phyloP scores from a whole-genome alignment of 1,140 invertebrate genomes.

The Protaetia brevitarsis region DNA sequence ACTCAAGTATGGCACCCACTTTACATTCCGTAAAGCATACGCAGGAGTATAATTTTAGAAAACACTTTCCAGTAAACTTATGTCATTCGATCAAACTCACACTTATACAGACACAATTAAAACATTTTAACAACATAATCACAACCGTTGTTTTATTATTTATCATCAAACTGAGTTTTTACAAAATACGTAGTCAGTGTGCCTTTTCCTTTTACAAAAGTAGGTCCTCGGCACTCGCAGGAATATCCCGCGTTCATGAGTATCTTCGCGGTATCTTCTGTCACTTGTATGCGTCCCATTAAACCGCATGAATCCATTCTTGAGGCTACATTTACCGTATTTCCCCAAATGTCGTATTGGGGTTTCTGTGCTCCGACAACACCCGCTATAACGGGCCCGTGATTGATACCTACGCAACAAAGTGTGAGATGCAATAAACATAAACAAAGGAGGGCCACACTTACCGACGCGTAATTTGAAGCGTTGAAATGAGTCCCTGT shows the following conservation, averaged over 20 bases:
- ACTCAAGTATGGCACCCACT: no score
- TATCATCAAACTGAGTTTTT: conserved; percentile 58
- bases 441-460: conserved; percentile 23
- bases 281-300: conserved; percentile 80
- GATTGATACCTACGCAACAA: conserved; percentile 71
- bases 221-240: conserved; percentile 82
- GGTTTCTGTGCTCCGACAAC: conserved; percentile 96
- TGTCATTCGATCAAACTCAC: background rate
- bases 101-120: background rate
- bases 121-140: background rate
- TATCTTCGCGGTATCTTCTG: conserved; percentile 86
- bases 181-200: conserved; percentile 90
- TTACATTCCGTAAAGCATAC: no score
- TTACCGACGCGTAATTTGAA: conserved; percentile 90
- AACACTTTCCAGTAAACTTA: background rate
- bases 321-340: conserved; percentile 94
- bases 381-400: conserved; percentile 91
- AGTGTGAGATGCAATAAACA: background rate
- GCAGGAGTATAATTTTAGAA: no score
- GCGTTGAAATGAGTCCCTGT: conserved; percentile 93
- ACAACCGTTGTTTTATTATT: conserved; percentile 25
- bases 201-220: conserved; percentile 92
- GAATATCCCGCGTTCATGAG: conserved; percentile 78
- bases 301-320: conserved; percentile 94
- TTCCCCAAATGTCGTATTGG: conserved; percentile 98